Conservation (phyloP, 1,140 invertebrate genomes). For the Dreissena polymorpha region DNA sequence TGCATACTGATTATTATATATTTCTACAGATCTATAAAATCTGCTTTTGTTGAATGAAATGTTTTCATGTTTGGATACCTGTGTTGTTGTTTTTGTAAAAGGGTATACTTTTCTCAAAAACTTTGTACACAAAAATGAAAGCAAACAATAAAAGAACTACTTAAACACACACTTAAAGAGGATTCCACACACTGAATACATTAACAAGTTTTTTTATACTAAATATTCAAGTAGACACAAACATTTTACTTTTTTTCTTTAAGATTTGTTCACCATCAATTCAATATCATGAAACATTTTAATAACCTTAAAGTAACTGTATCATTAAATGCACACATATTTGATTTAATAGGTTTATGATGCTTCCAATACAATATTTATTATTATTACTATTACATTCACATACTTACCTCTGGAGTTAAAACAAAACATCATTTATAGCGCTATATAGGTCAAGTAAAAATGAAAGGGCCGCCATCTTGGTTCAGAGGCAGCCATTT, state of each 20-base stretch:
- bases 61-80: not conserved
- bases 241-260: no score
- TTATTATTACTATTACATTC: not conserved
- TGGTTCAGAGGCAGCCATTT: not conserved
- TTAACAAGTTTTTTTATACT: no score
- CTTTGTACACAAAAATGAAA: not conserved
- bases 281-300: not conserved
- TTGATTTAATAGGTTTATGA: not conserved
- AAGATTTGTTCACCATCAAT: no score
- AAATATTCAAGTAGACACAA: no score
- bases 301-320: not conserved
- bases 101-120: constrained; percentile 2
- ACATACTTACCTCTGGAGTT: not conserved
- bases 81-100: not conserved
- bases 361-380: not conserved
- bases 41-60: not conserved
- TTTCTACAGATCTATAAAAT: not conserved
- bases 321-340: not conserved
- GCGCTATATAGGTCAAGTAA: not conserved
- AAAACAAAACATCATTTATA: not conserved
- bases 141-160: not conserved
- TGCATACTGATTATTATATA: not conserved
- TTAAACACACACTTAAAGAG: not conserved
- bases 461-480: not conserved
- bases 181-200: not conserved